phyloP scores from a whole-genome alignment of 2,797 vertebrate species.

The Eremophila alpestris region DNA sequence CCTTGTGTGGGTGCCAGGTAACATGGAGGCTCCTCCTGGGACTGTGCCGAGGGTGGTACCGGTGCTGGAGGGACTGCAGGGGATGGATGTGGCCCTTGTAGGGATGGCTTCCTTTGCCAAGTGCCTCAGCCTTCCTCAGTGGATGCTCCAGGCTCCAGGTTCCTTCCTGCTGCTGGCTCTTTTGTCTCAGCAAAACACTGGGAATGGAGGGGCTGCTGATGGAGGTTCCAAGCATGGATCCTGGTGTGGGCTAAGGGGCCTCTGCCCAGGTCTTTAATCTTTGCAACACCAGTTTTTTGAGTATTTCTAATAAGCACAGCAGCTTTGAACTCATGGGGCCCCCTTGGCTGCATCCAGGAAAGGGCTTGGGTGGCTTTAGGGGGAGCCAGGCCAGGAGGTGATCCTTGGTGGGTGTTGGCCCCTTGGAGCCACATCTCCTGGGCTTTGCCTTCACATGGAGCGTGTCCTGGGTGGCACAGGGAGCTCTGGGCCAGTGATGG shows the following conservation, averaged over 20 bases:
- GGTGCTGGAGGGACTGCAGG: background rate
- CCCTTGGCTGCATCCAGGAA: fast-evolving
- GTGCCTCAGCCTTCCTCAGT: background rate
- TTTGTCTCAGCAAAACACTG: fast-evolving
- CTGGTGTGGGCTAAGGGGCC: fast-evolving
- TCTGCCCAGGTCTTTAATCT: background rate
- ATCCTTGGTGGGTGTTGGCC: fast-evolving
- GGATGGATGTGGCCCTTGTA: background rate
- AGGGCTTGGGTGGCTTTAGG: background rate
- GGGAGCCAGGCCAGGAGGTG: background rate
- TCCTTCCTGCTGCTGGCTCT: background rate
- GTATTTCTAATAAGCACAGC: background rate
- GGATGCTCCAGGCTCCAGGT: background rate
- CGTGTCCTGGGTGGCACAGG: fast-evolving
- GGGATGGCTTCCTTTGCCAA: background rate
- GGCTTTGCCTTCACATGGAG: fast-evolving
- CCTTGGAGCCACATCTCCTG: background rate
- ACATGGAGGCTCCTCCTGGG: fast-evolving
- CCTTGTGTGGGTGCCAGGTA: background rate
- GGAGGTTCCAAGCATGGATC: fast-evolving
- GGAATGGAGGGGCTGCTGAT: fast-evolving
- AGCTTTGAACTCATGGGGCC: background rate
- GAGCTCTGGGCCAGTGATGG: background rate
- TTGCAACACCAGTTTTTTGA: fast-evolving
- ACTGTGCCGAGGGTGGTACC: background rate